A percentile compares a stretch with the other conserved stretches of the same genome.
phyloP scores from a whole-genome alignment of 2,888 invertebrate species.

The Hofmannophila pseudospretella region DNA sequence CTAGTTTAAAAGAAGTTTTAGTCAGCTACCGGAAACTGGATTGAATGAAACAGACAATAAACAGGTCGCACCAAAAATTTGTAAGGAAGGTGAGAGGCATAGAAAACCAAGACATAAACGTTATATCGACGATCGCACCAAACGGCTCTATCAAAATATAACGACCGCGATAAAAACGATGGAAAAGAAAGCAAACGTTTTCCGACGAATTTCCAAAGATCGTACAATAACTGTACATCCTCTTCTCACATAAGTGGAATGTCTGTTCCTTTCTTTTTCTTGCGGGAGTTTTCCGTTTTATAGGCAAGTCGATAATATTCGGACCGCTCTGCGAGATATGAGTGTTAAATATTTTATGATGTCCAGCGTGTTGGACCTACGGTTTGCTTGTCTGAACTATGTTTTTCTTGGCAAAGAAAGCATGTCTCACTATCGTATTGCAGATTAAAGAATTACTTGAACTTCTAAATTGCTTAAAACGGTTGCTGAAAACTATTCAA shows the following conservation, averaged over 20 bases:
- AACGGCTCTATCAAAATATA: slow-evolving; percentile 77
- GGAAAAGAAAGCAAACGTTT: slow-evolving; percentile 74
- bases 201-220: slow-evolving; percentile 71
- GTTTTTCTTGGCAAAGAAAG: too few relatives aligned
- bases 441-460: too few relatives aligned
- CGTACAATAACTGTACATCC: slow-evolving; percentile 62
- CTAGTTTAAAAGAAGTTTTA: too few relatives aligned
- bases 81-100: slow-evolving; percentile 30
- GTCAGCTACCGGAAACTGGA: neutral
- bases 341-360: slow-evolving; percentile 74
- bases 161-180: slow-evolving; percentile 75
- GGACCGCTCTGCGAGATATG: slow-evolving; percentile 63
- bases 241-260: slow-evolving; percentile 42
- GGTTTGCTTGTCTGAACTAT: slow-evolving; percentile 3
- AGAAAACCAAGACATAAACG: slow-evolving; percentile 73
- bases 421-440: too few relatives aligned
- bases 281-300: slow-evolving; percentile 63
- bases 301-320: slow-evolving; percentile 72
- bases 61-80: slow-evolving; percentile 25
- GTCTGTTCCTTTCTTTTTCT: slow-evolving; percentile 49
- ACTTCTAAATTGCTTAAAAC: too few relatives aligned
- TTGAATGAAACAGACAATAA: slow-evolving; percentile 25
- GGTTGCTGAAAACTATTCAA: too few relatives aligned
- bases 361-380: slow-evolving; percentile 43
- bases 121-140: slow-evolving; percentile 68